Evolutionary conservation across 1,140 invertebrate genomes (phyloP).

Genomic region (Zaprionus taronus): DNA sequence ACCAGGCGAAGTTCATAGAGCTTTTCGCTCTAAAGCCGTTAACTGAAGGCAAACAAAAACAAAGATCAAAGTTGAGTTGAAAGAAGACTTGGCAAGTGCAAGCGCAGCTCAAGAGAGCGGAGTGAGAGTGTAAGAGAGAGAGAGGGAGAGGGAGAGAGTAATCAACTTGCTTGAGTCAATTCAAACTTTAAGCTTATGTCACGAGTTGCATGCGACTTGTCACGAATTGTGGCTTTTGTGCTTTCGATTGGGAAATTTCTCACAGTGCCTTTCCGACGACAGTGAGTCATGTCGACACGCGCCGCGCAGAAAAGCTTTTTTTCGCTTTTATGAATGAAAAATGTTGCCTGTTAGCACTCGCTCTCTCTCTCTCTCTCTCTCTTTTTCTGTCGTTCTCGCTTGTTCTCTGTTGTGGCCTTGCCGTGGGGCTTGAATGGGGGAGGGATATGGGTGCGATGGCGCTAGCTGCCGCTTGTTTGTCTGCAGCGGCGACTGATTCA

Average conservation of each 20-base stretch:
- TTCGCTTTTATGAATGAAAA: slow-evolving; percentile 76
- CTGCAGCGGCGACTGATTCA: slow-evolving; percentile 60
- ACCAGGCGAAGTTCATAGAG: slow-evolving; percentile 59
- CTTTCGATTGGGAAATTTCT: slow-evolving; percentile 40
- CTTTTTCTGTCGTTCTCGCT: neutral
- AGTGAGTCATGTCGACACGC: slow-evolving; percentile 50
- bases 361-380: slow-evolving; percentile 6
- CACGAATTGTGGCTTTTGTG: neutral
- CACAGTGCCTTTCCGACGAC: slow-evolving; percentile 31
- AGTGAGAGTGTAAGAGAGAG: neutral
- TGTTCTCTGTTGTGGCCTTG: slow-evolving; percentile 8
- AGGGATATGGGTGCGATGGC: slow-evolving; percentile 11
- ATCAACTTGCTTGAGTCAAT: neutral
- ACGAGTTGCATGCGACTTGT: slow-evolving; percentile 4
- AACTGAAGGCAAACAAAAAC: slow-evolving; percentile 39
- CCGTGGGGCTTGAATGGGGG: neutral
- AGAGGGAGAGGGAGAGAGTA: slow-evolving; percentile 25
- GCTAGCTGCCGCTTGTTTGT: slow-evolving; percentile 36
- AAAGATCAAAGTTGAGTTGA: slow-evolving; percentile 37
- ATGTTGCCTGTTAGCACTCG: slow-evolving; percentile 16
- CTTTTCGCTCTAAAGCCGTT: slow-evolving; percentile 40
- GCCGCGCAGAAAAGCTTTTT: slow-evolving; percentile 62
- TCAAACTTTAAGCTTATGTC: slow-evolving; percentile 54
- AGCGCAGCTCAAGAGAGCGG: slow-evolving; percentile 45
- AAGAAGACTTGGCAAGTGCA: slow-evolving; percentile 25